Evolutionary conservation across 2,113 vertebrate species (phyloP), one percentile per base, ranked within the genome.

Genomic region (Actenoides lindsayi): DNA sequence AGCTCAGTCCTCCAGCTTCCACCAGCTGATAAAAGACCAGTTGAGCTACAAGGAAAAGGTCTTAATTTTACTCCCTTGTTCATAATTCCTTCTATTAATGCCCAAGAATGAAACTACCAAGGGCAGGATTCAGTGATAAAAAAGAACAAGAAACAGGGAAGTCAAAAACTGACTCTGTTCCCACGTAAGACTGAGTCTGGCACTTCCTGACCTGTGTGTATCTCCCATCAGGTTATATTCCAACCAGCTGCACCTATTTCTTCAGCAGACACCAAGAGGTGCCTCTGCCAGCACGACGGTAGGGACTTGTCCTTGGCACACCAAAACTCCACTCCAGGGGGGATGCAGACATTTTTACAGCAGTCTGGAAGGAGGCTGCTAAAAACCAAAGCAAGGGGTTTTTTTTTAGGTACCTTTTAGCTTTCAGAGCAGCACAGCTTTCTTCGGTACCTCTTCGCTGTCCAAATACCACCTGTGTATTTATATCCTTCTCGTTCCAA

Each of bases 121-220:
- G 41, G 64, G 42, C 11, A 81, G 75, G 54, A 67, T 14, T 56
- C 0, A 1, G 56, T 28, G 41, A 51, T 31, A 46, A 62, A 83
- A 69, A 71, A 30, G 53, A n/a, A 67, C 16, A 57, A 59, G 74
- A 42, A 77, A 39, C 19, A 71, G 2, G 24, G 77, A 30, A 83
- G 57, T 17, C 1, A 7, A 10, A 3, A 18, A 39, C 79, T 39
- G 53, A 87, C 59, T 80, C 16, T 37, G 37, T 23, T 89, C 50
- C 37, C 54, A 57, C 0, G 1, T 48, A 77, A 63, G 54, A 9
- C 7, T 0, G 8, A 27, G 27, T 42, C 28, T n/a, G 1, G 0
- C 2, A 6, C 27, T 62, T 53, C 42, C 59, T 0, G 5, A 37
- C 24, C 8, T 21, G 30, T 3, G 8, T 13, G 17, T 14, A 19